phyloP scores from a whole-genome alignment of 1,140 invertebrate genomes.

The Lutraria rhynchaena region DNA sequence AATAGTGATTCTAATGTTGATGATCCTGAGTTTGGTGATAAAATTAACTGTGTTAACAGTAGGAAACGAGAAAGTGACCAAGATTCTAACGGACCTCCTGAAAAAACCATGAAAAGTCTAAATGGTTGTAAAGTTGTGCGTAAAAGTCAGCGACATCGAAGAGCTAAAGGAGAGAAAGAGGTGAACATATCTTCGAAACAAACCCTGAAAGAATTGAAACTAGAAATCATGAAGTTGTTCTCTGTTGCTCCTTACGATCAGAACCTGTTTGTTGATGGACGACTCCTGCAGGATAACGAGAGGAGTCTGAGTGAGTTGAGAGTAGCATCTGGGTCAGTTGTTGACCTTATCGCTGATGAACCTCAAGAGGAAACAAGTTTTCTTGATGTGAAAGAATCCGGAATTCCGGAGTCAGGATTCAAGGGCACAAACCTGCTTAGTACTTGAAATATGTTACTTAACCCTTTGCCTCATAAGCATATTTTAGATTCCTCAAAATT shows the following conservation, averaged over 20 bases:
- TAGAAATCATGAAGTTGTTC: conserved; percentile 83
- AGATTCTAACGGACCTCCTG: conserved; percentile 61
- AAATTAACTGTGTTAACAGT: conserved; percentile 34
- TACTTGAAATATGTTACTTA: too few species aligned
- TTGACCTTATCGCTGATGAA: conserved; percentile 80
- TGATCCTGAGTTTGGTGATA: conserved; percentile 70
- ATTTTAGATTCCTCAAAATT: too few species aligned
- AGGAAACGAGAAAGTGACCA: conserved; percentile 52
- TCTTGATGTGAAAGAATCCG: conserved; percentile 64
- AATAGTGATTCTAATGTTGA: conserved; percentile 62
- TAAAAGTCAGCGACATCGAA: conserved; percentile 80
- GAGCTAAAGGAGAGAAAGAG: conserved; percentile 81
- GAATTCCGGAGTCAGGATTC: conserved; percentile 75
- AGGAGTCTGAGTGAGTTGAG: conserved; percentile 81
- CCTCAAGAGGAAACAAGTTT: conserved; percentile 67
- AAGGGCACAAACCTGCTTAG: conserved; percentile 77
- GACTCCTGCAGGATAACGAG: conserved; percentile 77
- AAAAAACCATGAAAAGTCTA: conserved; percentile 66
- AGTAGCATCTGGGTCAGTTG: conserved; percentile 81
- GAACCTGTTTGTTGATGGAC: conserved; percentile 81
- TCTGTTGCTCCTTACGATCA: conserved; percentile 84
- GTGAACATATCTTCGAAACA: conserved; percentile 79
- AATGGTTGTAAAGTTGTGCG: conserved; percentile 58
- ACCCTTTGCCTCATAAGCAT: too few species aligned
- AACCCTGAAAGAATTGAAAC: conserved; percentile 81